These are phyloP conservation scores for Cynodonichthys magdalenae DNA, from an alignment of 2,797 vertebrate genomes.

Conservation along the genomic window DNA sequence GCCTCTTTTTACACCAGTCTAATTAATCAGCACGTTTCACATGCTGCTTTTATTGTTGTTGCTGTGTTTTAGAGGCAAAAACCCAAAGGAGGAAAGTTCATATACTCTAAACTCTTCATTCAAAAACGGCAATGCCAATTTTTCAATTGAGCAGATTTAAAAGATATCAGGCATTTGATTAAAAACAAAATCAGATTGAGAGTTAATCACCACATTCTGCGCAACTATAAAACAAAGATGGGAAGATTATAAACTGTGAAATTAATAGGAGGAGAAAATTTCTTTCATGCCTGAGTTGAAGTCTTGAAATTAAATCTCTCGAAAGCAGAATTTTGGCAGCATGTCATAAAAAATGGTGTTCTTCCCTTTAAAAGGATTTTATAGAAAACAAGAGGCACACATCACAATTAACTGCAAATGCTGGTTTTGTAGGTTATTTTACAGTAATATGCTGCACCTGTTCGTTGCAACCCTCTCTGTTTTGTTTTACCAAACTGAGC, in stretches of 20 bases:
- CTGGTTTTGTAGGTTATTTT: not conserved
- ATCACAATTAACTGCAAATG: not conserved
- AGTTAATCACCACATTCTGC: constrained; percentile 39
- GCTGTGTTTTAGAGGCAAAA: constrained; percentile 31
- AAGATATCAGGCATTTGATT: constrained; percentile 42
- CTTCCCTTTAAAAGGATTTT: not conserved
- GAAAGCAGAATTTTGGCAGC: not conserved
- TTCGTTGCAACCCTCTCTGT: too few relatives aligned
- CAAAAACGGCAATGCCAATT: constrained; percentile 18
- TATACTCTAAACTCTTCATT: constrained; percentile 15
- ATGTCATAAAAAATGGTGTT: not conserved
- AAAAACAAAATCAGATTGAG: constrained; percentile 29
- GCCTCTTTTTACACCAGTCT: constrained; percentile 49
- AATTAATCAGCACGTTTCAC: constrained; percentile 66
- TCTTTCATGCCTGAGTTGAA: constrained; percentile 6
- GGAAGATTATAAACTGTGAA: constrained; percentile 47
- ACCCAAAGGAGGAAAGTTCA: constrained; percentile 8
- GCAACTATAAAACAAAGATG: constrained; percentile 8
- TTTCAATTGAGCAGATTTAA: constrained; percentile 1
- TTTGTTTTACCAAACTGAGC: too few relatives aligned
- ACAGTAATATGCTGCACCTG: too few relatives aligned
- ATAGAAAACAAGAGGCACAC: not conserved
- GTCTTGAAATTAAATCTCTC: constrained; percentile 27
- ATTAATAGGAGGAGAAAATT: constrained; percentile 34
- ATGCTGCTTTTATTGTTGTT: constrained; percentile 33